A percentile compares a stretch with the other conserved stretches of the same genome.
Evolutionary conservation across 2,797 vertebrate genomes (phyloP).

Genomic region (Myoxocephalus aenaeus): DNA sequence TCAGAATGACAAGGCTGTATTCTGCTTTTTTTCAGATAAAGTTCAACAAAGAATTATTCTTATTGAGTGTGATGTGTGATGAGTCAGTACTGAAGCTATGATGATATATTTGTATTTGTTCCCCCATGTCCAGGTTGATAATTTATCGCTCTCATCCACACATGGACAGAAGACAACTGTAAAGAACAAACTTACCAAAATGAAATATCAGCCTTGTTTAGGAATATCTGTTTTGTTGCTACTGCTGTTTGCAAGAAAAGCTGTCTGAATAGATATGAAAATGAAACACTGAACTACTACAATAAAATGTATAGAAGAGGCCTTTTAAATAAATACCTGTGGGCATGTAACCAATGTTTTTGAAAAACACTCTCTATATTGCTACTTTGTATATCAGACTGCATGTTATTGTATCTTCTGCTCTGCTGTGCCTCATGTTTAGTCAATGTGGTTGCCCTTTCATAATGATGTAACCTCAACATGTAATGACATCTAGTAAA

Average conservation of each 20-base stretch:
- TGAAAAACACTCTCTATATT: conserved; percentile 9
- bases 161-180: conserved; percentile 28
- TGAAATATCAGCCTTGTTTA: conserved; percentile 45
- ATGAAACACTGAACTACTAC: conserved; percentile 12
- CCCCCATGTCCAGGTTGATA: background rate
- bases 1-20: conserved; percentile 10
- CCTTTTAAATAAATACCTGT: background rate
- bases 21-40: conserved; percentile 8
- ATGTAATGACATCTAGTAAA: conserved; percentile 2
- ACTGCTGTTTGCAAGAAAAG: conserved; percentile 18
- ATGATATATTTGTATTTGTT: background rate
- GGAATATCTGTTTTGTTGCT: conserved; percentile 21
- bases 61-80: background rate
- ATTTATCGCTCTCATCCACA: background rate
- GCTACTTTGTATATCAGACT: background rate
- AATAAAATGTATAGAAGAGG: background rate
- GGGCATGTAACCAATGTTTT: background rate
- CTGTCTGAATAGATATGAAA: conserved; percentile 8
- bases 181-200: conserved; percentile 25
- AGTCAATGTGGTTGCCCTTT: background rate
- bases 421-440: background rate
- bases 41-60: conserved; percentile 11
- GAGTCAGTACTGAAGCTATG: background rate
- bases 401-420: background rate
- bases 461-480: background rate